These are phyloP conservation scores for Erinaceus europaeus DNA, from an alignment of 2,113 vertebrate genomes.

Conservation along the genomic window DNA sequence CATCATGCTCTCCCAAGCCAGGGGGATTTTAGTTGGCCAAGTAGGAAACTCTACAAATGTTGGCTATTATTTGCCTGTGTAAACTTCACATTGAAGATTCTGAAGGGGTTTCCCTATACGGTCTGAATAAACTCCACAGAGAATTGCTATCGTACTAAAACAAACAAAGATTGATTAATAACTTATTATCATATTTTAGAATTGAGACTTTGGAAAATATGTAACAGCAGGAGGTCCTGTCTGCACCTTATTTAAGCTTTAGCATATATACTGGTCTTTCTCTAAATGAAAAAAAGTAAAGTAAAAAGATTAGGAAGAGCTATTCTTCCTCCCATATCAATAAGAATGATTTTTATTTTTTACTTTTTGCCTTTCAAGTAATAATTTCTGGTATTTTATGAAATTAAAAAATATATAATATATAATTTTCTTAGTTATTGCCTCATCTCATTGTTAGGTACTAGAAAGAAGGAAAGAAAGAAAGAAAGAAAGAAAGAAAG, in stretches of 20 bases:
- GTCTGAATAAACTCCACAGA: conserved; percentile 43
- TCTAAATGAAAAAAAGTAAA: not conserved
- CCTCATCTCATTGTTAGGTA: too few species aligned
- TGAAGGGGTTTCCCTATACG: not conserved
- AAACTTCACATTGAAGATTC: not conserved
- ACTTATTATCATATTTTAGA: conserved; percentile 66
- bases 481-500: too few species aligned
- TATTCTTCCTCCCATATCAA: not conserved
- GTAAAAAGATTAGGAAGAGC: not conserved
- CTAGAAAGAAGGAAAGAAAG: too few species aligned
- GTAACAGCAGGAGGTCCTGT: not conserved
- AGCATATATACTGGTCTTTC: not conserved
- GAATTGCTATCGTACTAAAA: conserved; percentile 36
- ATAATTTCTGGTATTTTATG: not conserved
- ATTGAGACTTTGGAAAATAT: conserved; percentile 35
- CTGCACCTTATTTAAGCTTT: not conserved
- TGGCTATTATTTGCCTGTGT: not conserved
- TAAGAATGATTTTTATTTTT: not conserved
- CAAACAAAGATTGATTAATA: conserved; percentile 69
- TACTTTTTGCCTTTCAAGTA: not conserved
- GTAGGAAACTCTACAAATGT: conserved; percentile 17
- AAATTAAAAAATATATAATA: not conserved
- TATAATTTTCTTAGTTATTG: not conserved
- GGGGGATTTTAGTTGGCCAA: not conserved
- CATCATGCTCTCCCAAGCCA: conserved; percentile 31